phyloP scores from a whole-genome alignment of 1,140 invertebrate genomes.

The Chelonus insularis region DNA sequence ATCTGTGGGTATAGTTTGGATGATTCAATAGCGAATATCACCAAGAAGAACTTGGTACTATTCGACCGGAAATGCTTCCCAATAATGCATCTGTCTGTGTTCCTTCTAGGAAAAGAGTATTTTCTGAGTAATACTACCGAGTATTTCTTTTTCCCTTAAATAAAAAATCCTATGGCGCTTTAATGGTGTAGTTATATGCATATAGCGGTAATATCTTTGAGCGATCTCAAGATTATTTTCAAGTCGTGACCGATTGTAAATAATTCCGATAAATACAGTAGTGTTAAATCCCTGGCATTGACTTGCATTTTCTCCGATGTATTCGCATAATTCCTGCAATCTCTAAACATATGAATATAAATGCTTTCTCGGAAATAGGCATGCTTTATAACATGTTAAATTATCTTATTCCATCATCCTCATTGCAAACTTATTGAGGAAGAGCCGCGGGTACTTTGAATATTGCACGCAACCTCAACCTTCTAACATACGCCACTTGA shows the following conservation, averaged over 20 bases:
- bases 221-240: background rate
- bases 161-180: background rate
- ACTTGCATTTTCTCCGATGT: slow-evolving; percentile 21
- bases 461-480: slow-evolving; percentile 36
- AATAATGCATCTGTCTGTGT: slow-evolving; percentile 21
- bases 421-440: background rate
- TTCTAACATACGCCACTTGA: background rate
- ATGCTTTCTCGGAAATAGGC: slow-evolving; percentile 22
- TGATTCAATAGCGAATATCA: slow-evolving; percentile 2
- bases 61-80: slow-evolving; percentile 19
- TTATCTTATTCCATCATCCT: slow-evolving; percentile 6
- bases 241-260: slow-evolving; percentile 27
- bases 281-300: slow-evolving; percentile 14
- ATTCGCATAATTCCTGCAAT: slow-evolving; percentile 23
- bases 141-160: no score
- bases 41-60: background rate
- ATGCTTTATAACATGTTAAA: slow-evolving; percentile 7
- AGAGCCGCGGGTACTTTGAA: slow-evolving; percentile 35
- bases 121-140: no score
- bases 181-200: background rate
- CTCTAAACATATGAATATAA: slow-evolving; percentile 12
- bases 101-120: slow-evolving; percentile 19
- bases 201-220: slow-evolving; percentile 4
- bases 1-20: background rate
- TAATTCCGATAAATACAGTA: slow-evolving; percentile 25